Evolutionary conservation across 1,140 invertebrate species (phyloP), one percentile per base, ranked within the genome.

Genomic region (Formica exsecta): DNA sequence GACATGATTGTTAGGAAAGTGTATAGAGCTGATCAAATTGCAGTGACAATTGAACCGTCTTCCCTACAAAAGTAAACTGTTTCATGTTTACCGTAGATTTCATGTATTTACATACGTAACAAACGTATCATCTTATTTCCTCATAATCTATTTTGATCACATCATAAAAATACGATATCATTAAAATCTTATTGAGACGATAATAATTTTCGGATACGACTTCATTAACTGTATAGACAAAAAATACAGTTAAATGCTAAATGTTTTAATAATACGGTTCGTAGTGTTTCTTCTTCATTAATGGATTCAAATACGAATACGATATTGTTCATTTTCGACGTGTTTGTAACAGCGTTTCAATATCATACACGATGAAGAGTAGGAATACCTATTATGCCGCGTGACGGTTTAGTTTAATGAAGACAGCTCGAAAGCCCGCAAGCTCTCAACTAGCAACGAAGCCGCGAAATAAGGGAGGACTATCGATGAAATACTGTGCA

Each of bases 351-450:
- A 29, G 29, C 25, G 38, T 13, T 62, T 75, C 70, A 44, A 76
- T 77, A 32, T 57, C 51, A n/a, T 38, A 9, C 48, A 22, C 74
- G 61, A 65, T 79, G 36, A 13, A 38, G 68, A 22, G 65, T 38
- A 68, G 65, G 84, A 79, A 68, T 70, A 64, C 51, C 48, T 19
- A 16, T 77, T 59, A 22, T 68, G 64, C 25, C 83, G 32, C 59
- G 59, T 65, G 77, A 86, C 70, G 68, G 71, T 86, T 77, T 86
- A 86, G 70, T 86, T 86, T 86, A 84, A 74, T 70, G 76, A 86
- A 83, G 62, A 38, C 70, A 22, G 25, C 66, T 84, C 61, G 79
- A 68, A 86, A 86, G 62, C 79, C 85, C 51, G 79, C 79, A 86
- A 86, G 76, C 85, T 76, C 81, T 76, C 81, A 32, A 62, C 16